These are phyloP conservation scores for Porites lutea DNA, from an alignment of 64 coral and sea anemone species.

Conservation along the genomic window DNA sequence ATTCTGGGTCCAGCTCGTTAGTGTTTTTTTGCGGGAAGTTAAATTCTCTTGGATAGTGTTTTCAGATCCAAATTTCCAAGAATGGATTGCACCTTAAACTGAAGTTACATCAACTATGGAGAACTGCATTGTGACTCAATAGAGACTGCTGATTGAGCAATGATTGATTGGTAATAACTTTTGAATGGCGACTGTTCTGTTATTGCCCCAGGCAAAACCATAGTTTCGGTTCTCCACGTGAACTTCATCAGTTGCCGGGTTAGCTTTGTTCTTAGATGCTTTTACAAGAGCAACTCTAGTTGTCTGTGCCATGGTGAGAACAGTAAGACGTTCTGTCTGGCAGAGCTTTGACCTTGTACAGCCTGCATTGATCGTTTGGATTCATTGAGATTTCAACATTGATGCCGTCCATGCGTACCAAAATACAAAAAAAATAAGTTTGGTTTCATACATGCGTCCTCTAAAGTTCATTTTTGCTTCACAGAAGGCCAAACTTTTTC, in stretches of 20 bases:
- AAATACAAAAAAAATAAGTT: no score
- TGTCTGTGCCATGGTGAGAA: background rate
- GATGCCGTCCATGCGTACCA: no score
- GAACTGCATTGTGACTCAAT: constrained; percentile 5
- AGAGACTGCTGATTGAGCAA: background rate
- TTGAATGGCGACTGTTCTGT: no score
- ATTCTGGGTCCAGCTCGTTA: background rate
- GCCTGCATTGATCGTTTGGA: background rate
- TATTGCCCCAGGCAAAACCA: no score
- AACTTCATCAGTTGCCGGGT: no score
- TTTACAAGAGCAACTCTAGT: no score
- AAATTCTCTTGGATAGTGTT: background rate
- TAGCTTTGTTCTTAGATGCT: no score
- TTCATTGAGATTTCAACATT: no score
- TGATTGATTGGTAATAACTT: background rate
- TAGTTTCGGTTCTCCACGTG: background rate
- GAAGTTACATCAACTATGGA: constrained; percentile 1
- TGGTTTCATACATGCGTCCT: no score
- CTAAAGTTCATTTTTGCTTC: background rate
- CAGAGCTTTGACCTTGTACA: background rate
- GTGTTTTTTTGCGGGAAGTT: background rate
- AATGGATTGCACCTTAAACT: constrained; percentile 20
- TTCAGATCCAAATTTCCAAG: constrained; percentile 4
- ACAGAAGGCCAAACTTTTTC: background rate
- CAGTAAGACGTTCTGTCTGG: background rate